These are phyloP conservation scores for Aphelinus certus DNA, from an alignment of 1,140 invertebrate species.

Conservation along the genomic window DNA sequence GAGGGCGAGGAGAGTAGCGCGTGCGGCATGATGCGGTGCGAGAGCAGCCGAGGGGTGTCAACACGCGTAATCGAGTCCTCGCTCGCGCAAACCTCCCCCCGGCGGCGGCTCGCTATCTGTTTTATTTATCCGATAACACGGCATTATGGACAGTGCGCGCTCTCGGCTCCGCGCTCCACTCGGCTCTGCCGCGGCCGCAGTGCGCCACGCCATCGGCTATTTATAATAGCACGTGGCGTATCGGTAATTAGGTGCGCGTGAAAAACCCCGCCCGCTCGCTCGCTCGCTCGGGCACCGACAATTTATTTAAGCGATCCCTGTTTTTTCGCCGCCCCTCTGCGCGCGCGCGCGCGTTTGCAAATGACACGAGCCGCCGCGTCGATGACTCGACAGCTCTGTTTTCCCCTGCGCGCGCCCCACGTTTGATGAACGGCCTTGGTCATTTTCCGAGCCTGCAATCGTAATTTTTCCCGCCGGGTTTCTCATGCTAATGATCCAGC, in stretches of 20 bases:
- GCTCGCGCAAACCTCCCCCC: constrained; percentile 38
- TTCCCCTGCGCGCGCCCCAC: not conserved
- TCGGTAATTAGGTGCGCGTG: constrained; percentile 64
- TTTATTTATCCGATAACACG: constrained; percentile 67
- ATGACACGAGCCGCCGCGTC: no score
- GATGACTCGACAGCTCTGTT: not conserved
- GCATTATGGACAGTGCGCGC: constrained; percentile 62
- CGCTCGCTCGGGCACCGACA: not conserved
- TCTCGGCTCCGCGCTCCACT: no score
- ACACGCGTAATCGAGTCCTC: constrained; percentile 56
- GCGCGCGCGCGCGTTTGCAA: not conserved
- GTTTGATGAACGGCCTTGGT: constrained; percentile 14
- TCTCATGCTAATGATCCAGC: no score
- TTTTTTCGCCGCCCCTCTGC: not conserved
- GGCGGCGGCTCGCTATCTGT: constrained; percentile 50
- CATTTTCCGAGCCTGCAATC: constrained; percentile 13
- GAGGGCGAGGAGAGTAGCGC: no score
- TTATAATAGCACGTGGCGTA: constrained; percentile 66
- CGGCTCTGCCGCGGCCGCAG: constrained; percentile 41
- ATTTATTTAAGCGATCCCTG: constrained; percentile 34
- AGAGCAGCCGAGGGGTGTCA: constrained; percentile 45
- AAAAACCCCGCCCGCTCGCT: constrained; percentile 27
- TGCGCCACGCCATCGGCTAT: constrained; percentile 61
- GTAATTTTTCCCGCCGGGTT: not conserved
- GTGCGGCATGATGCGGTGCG: no score